Conservation (phyloP, 2,888 invertebrate genomes). For the Pardosa pseudoannulata region DNA sequence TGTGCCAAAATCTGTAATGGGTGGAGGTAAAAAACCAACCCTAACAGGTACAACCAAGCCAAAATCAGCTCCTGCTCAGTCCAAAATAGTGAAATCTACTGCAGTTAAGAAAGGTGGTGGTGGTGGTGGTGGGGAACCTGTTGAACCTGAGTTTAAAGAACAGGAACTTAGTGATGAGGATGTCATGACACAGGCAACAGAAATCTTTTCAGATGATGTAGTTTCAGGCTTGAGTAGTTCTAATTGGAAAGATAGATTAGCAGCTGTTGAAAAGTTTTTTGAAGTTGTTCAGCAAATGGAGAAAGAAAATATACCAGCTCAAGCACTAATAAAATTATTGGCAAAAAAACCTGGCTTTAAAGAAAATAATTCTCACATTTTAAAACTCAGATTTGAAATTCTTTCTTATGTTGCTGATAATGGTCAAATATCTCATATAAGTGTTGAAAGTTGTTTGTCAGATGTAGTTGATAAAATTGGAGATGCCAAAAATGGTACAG, state of each 20-base stretch:
- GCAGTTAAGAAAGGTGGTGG: constrained; percentile 76
- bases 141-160: constrained; percentile 78
- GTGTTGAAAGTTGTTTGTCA: constrained; percentile 85
- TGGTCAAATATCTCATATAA: constrained; percentile 83
- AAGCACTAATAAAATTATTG: constrained; percentile 85
- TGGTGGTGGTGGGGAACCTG: constrained; percentile 15
- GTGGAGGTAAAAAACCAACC: constrained; percentile 51
- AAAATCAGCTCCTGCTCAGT: constrained; percentile 25
- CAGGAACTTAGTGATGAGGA: constrained; percentile 81
- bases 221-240: constrained; percentile 84
- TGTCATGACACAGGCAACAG: constrained; percentile 85
- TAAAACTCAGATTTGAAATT: constrained; percentile 88
- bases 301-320: constrained; percentile 83
- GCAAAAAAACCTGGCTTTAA: constrained; percentile 90
- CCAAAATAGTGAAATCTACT: constrained; percentile 76
- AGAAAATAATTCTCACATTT: constrained; percentile 94
- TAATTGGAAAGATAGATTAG: constrained; percentile 91
- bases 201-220: constrained; percentile 83
- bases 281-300: constrained; percentile 82
- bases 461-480: constrained; percentile 91
- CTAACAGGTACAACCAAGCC: constrained; percentile 73
- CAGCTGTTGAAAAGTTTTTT: constrained; percentile 85
- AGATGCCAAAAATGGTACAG: constrained; percentile 86
- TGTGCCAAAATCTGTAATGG: constrained; percentile 27
- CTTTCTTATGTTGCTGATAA: constrained; percentile 87